A percentile compares a stretch with the other conserved stretches of the same genome.
Evolutionary conservation across 2,888 invertebrate genomes (phyloP).

Genomic region (Diloba caeruleocephala): DNA sequence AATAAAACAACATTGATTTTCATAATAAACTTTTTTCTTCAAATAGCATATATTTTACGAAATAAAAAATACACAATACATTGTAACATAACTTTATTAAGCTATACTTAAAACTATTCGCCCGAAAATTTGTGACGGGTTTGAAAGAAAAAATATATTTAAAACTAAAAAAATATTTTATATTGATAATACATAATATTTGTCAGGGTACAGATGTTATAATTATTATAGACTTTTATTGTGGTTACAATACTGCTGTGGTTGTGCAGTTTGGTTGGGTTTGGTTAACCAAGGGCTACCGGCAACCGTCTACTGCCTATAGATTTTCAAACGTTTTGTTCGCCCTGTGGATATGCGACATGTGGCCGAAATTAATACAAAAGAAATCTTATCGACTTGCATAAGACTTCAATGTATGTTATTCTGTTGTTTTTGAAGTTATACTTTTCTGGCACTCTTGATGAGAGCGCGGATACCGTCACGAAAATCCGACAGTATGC

Average conservation of each 20-base stretch:
- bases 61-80: constrained; percentile 83
- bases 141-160: constrained; percentile 47
- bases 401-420: constrained; percentile 39
- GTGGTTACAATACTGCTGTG: neutral
- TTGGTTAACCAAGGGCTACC: neutral
- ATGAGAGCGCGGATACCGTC: too few species aligned
- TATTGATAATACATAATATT: constrained; percentile 45
- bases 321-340: too few species aligned
- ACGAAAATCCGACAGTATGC: too few species aligned
- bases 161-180: constrained; percentile 49
- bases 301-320: constrained; percentile 3
- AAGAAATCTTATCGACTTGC: constrained; percentile 37
- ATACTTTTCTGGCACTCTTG: too few species aligned
- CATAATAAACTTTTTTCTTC: constrained; percentile 77
- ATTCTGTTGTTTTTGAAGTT: neutral
- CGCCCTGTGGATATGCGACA: too few species aligned
- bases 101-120: constrained; percentile 68
- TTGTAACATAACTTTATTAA: constrained; percentile 74
- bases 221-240: neutral
- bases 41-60: constrained; percentile 84
- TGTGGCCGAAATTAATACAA: constrained; percentile 17
- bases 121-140: constrained; percentile 62
- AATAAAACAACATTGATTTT: constrained; percentile 69
- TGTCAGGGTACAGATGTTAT: constrained; percentile 30
- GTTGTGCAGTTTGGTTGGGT: neutral